Conservation (phyloP, 2,113 vertebrate species). For the Crotalus tigris region DNA sequence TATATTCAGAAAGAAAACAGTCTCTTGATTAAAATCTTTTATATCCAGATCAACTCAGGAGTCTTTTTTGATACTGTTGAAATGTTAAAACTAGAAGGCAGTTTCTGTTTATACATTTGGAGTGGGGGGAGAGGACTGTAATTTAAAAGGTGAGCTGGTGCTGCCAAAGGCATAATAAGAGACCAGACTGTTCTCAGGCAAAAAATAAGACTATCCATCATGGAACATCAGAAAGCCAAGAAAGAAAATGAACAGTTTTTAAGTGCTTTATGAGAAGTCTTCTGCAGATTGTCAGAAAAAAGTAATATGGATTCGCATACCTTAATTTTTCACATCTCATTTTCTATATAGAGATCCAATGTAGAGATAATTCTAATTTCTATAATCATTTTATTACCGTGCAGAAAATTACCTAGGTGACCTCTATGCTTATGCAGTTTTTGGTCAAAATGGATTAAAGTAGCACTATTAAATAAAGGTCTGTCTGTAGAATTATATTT, state of each 20-base stretch:
- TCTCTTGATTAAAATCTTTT: not conserved
- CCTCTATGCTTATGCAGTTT: not conserved
- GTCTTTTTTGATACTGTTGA: conserved; percentile 40
- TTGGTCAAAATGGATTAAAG: not conserved
- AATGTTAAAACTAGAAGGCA: conserved; percentile 18
- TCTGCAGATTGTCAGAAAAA: not conserved
- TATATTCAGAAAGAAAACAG: conserved; percentile 22
- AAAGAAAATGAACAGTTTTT: not conserved
- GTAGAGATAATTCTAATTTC: not conserved
- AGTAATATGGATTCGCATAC: not conserved
- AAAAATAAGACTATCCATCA: not conserved
- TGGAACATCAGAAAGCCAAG: conserved; percentile 10
- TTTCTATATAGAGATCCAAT: not conserved
- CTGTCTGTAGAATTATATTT: no score
- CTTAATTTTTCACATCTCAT: not conserved
- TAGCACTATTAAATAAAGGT: not conserved
- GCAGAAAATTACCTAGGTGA: not conserved
- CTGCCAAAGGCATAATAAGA: not conserved
- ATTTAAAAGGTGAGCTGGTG: conserved; percentile 10
- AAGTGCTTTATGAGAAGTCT: not conserved
- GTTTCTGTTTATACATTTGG: conserved; percentile 9
- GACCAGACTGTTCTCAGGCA: not conserved
- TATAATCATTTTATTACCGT: not conserved
- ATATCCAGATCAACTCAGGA: not conserved
- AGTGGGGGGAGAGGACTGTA: not conserved